Evolutionary conservation across 2,888 invertebrate species (phyloP).

Genomic region (Rhagophthalmus giganteus): DNA sequence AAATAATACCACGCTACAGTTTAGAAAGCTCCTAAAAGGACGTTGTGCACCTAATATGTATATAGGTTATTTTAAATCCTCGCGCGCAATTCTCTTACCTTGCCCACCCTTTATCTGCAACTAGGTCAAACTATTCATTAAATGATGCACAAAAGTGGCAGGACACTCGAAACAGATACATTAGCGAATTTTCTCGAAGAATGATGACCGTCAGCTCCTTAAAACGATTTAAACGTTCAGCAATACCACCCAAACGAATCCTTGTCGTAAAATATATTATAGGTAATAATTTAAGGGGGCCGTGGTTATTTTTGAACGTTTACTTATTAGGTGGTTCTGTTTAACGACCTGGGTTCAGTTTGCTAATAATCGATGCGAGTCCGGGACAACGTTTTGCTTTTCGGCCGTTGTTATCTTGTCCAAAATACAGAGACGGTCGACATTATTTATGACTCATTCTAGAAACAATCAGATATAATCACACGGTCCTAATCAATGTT

Average conservation of each 20-base stretch:
- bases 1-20: constrained; percentile 33
- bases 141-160: constrained; percentile 21
- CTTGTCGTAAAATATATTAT: constrained; percentile 22
- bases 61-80: constrained; percentile 31
- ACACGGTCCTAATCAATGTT: constrained; percentile 57
- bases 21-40: constrained; percentile 38
- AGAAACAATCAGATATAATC: constrained; percentile 57
- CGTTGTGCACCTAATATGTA: constrained; percentile 24
- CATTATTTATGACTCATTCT: constrained; percentile 55
- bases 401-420: constrained; percentile 35
- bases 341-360: constrained; percentile 28
- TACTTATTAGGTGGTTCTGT: constrained; percentile 29
- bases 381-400: constrained; percentile 38
- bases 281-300: constrained; percentile 19
- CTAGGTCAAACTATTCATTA: constrained; percentile 31
- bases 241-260: constrained; percentile 13
- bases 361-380: constrained; percentile 31
- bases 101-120: constrained; percentile 29
- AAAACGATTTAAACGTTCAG: constrained; percentile 13
- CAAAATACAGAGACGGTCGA: constrained; percentile 37
- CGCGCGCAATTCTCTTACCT: constrained; percentile 31
- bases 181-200: constrained; percentile 16
- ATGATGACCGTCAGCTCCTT: constrained; percentile 11
- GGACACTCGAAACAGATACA: constrained; percentile 28
- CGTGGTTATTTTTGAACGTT: constrained; percentile 24